Conservation (phyloP, 2,888 invertebrate species). For the Hanleya hanleyi region DNA sequence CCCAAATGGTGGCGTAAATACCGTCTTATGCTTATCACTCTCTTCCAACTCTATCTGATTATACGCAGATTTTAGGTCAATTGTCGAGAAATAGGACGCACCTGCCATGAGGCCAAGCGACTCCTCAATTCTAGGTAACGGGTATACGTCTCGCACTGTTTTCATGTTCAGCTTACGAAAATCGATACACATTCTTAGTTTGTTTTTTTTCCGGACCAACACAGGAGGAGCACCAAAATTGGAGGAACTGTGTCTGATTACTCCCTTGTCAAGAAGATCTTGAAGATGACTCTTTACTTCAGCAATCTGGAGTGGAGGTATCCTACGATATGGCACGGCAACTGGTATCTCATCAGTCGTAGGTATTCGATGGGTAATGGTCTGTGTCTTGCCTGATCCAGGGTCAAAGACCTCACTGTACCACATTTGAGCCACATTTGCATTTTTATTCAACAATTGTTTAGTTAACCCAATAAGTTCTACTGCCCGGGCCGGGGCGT, state of each 20-base stretch:
- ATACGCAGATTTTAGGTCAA: conserved; percentile 23
- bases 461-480: no score
- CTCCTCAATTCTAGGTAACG: no score
- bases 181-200: conserved; percentile 25
- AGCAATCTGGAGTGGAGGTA: conserved; percentile 14
- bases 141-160: no score
- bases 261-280: conserved; percentile 14
- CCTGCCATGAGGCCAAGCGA: conserved; percentile 32
- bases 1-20: conserved; percentile 27
- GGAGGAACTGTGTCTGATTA: not conserved
- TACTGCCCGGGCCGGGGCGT: no score
- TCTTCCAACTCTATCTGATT: conserved; percentile 25
- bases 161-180: conserved; percentile 33
- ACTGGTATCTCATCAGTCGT: conserved; percentile 8
- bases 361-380: conserved; percentile 8
- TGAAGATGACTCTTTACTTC: conserved; percentile 25
- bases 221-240: conserved; percentile 41
- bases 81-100: conserved; percentile 23
- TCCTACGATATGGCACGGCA: conserved; percentile 14
- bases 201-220: conserved; percentile 37
- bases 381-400: not conserved
- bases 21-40: conserved; percentile 34
- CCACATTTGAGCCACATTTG: no score
- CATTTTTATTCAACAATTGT: no score
- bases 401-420: no score